Conservation (phyloP, 2,888 invertebrate species). For the Mantis religiosa region DNA sequence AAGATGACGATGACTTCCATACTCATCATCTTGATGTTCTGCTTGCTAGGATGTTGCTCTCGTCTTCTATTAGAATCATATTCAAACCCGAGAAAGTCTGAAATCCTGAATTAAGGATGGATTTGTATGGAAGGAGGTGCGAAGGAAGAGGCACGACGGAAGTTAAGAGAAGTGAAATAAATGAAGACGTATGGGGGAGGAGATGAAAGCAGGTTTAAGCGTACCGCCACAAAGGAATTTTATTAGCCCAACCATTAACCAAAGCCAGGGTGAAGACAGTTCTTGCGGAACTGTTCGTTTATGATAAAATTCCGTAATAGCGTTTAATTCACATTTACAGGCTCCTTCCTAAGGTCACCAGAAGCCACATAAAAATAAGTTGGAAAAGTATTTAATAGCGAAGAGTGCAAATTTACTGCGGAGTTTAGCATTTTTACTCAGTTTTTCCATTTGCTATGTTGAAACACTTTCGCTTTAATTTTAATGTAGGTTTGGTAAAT, state of each 20-base stretch:
- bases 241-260: neutral
- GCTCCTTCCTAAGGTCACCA: too few species aligned
- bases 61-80: conserved; percentile 2
- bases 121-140: neutral
- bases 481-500: too few species aligned
- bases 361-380: too few species aligned
- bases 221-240: neutral
- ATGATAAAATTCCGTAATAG: neutral
- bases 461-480: too few species aligned
- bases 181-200: neutral
- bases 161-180: conserved; percentile 11
- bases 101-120: neutral
- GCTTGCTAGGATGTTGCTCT: neutral
- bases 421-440: too few species aligned
- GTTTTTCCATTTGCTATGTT: too few species aligned
- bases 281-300: neutral
- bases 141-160: neutral
- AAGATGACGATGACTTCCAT: neutral
- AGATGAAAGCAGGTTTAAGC: neutral
- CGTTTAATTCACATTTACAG: neutral
- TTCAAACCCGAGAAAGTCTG: neutral
- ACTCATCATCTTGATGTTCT: neutral
- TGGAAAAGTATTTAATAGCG: too few species aligned
- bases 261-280: neutral
- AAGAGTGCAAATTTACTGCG: too few species aligned